These are phyloP conservation scores for Meriones psammophilus DNA, from an alignment of 2,797 vertebrate species.

Conservation along the genomic window DNA sequence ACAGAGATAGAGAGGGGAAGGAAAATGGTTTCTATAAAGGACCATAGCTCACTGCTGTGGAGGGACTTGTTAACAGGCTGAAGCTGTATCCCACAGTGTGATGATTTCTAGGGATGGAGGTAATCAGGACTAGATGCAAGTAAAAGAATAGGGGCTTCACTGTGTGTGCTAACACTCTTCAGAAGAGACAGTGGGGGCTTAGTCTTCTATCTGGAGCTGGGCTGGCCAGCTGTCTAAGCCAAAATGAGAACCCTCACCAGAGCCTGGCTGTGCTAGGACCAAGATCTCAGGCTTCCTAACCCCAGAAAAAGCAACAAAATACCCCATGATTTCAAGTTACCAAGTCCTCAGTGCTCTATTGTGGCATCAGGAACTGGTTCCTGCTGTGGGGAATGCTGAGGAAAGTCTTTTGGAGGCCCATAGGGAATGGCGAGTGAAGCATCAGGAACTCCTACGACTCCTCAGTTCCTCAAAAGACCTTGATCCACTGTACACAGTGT, in stretches of 20 bases:
- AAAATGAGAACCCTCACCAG: neutral
- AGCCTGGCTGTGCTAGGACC: neutral
- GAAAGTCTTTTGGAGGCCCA: no score
- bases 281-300: neutral
- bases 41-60: neutral
- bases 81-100: neutral
- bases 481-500: no score
- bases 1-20: neutral
- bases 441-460: no score
- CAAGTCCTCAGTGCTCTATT: neutral
- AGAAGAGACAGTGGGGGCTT: neutral
- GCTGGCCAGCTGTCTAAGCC: neutral
- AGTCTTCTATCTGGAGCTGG: neutral
- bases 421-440: no score
- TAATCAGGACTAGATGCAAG: neutral
- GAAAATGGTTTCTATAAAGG: neutral
- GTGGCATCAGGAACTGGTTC: neutral
- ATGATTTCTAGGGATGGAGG: neutral
- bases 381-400: no score
- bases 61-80: neutral
- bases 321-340: neutral
- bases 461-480: no score
- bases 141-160: neutral
- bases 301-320: neutral
- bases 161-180: neutral